Base-by-base conservation (phyloP, 2,113 vertebrate species). In the Quiscalus mexicanus region DNA sequence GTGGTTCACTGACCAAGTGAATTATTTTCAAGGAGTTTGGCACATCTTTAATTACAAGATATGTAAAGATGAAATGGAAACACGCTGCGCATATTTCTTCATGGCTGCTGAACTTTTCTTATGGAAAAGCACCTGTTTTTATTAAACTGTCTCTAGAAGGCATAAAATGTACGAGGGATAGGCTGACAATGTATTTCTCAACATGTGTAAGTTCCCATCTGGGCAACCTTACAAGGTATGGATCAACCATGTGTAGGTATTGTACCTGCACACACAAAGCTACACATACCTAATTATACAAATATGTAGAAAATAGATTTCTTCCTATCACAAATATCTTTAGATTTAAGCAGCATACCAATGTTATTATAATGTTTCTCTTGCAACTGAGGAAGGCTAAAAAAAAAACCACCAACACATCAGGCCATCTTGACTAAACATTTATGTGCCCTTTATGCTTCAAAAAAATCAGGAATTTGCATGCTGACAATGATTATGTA, bases 1-100 rank as follows among this genome's bases (percentile, higher is more conserved):
- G 90, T 92, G 96, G 88, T 96, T 96, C 95, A 96, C 96, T 94
- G 95, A 90, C 90, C 96, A 96, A 90, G 93, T 71, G 96, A 95
- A 92, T 96, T 93, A 92, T 96, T 96, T 93, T 45, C 86, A 42
- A 87, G 83, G 64, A 69, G 69, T 84, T 65, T 95, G 96, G 83
- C 96, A 96, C 96, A 94, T 96, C 92, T 94, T 94, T 97, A 97
- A 97, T 96, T 96, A 96, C 90, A 87, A 93, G 86, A 95, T 96
- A 95, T 96, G 95, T 96, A 95, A 96, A 96, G 90, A 96, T 75
- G 92, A 96, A 96, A 96, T 96, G 58, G 95, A 96, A 96, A 95
- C 83, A 93, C 0, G 7, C 69, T 39, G 79, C 1, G 41, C 73
- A 21, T 95, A 96, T 93, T 96, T 96, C 92, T 96, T 84, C 87